Percentiles rank a stretch among this genome's conserved stretches.
Evolutionary conservation across 1,140 invertebrate species (phyloP).

Genomic region (Centruroides vittatus): DNA sequence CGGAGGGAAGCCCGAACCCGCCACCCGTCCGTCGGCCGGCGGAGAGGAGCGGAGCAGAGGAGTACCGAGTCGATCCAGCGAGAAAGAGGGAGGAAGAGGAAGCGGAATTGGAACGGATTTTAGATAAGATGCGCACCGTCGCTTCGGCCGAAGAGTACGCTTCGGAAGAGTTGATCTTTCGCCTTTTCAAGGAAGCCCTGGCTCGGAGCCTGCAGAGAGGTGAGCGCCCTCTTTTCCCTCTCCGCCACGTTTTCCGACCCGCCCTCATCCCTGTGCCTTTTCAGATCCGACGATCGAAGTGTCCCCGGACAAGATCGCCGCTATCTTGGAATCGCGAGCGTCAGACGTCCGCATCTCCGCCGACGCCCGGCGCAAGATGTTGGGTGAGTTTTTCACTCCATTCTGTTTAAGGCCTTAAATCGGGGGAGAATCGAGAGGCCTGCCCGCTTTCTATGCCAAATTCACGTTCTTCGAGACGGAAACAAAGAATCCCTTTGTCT

Average conservation of each 20-base stretch:
- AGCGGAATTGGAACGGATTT: conserved; percentile 26
- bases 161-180: conserved; percentile 51
- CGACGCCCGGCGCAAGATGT: conserved; percentile 52
- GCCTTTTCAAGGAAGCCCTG: conserved; percentile 59
- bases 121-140: conserved; percentile 41
- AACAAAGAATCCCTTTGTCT: no score
- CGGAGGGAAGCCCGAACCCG: no score
- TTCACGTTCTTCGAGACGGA: no score
- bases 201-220: conserved; percentile 47
- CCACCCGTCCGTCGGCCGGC: no score
- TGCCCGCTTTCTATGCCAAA: no score
- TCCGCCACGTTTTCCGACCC: not conserved
- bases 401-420: no score
- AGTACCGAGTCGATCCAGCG: no score
- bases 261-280: not conserved
- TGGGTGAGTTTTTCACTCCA: conserved; percentile 32
- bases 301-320: conserved; percentile 48
- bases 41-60: no score
- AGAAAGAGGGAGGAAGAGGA: no score
- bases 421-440: no score
- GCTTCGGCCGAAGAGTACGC: conserved; percentile 48
- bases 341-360: conserved; percentile 49
- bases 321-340: conserved; percentile 51
- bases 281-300: conserved; percentile 44
- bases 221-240: conserved; percentile 10